Evolutionary conservation across 2,113 vertebrate genomes (phyloP), one percentile per base, ranked within the genome.

Genomic region (Dromaius novaehollandiae): DNA sequence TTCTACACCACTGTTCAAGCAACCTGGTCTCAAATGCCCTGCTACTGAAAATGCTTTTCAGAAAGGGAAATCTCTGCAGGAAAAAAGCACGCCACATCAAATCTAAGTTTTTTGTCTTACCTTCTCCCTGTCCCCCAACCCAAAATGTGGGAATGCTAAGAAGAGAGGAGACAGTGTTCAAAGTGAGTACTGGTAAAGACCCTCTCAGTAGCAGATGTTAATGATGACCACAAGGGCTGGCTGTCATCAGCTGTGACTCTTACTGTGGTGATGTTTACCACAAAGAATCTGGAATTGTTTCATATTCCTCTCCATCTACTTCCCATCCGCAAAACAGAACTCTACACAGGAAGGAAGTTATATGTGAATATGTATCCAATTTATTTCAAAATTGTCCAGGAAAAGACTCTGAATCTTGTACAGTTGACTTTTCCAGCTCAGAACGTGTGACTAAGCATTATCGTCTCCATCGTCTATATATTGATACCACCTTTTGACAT

Each of bases 311-410:
- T 51, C 15, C 3, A 0, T 19, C 0, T 1, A 5, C 77, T 81
- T 38, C 26, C 6, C 0, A 0, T 16, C 66, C 0, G 1, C 3
- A 32, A 42, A 64, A 55, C 1, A 70, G 15, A 28, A 9, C 3
- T n/a, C 32, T 48, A 34, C 44, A 36, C 46, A 48, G 34, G 32
- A 48, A 22, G 12, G 44, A 69, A 70, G 0, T 21, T 40, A 38
- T 9, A 56, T 56, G 26, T 58, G 56, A 32, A 18, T 58, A 58
- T 58, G 56, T 58, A 32, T 16, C 56, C 1, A 0, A 0, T 66
- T 66, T 46, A 32, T n/a, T 75, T 36, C 9, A 1, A 61, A 74
- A 63, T 55, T 51, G 32, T 56, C 48, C 5, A 36, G 64, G n/a
- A 50, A 18, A 61, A 7, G 1, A 10, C 2, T 4, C 13, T 60